Percentiles rank a stretch among this genome's conserved stretches.
phyloP scores from a whole-genome alignment of 2,797 vertebrate genomes.

The Hirundo rustica region DNA sequence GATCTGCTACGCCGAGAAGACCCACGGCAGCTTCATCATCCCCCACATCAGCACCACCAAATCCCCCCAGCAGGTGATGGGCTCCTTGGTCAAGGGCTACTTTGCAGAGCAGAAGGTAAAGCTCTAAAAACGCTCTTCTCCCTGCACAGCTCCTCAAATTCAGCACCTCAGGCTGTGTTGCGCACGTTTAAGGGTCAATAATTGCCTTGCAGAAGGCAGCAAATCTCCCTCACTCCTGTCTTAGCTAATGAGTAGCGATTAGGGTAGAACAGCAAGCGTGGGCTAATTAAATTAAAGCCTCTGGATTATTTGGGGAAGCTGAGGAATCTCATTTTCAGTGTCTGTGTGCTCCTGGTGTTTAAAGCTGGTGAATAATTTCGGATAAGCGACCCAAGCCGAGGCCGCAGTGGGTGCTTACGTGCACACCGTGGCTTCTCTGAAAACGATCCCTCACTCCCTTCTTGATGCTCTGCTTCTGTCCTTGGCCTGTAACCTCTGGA shows the following conservation, averaged over 20 bases:
- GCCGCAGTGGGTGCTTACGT: not conserved
- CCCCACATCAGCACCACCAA: slow-evolving; percentile 91
- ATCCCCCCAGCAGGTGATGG: slow-evolving; percentile 97
- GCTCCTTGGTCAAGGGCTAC: slow-evolving; percentile 88
- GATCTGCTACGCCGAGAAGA: slow-evolving; percentile 99
- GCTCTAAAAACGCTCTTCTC: not conserved
- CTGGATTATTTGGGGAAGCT: not conserved
- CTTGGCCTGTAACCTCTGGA: slow-evolving; percentile 10
- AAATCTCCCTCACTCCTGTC: not conserved
- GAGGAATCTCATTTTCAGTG: not conserved
- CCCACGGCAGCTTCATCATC: slow-evolving; percentile 89
- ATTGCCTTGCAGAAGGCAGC: not conserved
- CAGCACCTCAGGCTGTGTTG: not conserved
- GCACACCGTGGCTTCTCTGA: not conserved
- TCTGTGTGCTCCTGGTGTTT: not conserved
- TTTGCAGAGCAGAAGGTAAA: slow-evolving; percentile 87
- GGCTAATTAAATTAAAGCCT: not conserved
- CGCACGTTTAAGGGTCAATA: not conserved
- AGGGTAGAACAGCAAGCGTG: not conserved
- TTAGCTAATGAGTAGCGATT: not conserved
- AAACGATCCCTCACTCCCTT: not conserved
- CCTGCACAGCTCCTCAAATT: not conserved
- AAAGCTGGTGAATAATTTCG: not conserved
- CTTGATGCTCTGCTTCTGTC: not conserved
- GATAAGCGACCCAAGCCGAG: not conserved